Evolutionary conservation across 92 coral and sea anemone genomes (phyloP).

Genomic region (Palythoa grandiflora): DNA sequence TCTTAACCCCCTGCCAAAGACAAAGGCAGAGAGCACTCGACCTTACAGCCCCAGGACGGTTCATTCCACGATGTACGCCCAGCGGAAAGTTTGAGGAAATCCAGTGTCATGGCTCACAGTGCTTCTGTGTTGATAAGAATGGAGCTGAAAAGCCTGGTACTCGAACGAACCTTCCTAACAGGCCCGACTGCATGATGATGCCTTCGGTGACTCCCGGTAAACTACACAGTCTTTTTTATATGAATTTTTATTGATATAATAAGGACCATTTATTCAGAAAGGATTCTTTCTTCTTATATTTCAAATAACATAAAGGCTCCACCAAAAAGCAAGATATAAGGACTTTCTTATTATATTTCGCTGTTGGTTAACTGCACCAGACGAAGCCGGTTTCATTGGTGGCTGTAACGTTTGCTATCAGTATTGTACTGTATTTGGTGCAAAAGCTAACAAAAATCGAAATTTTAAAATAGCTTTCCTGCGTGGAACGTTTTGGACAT

Average conservation of each 20-base stretch:
- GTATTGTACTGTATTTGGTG: too few relatives aligned
- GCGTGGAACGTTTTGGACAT: too few relatives aligned
- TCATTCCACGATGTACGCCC: slow-evolving; percentile 82
- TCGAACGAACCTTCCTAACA: slow-evolving; percentile 68
- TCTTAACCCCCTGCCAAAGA: slow-evolving; percentile 77
- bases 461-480: too few relatives aligned
- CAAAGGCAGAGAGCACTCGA: slow-evolving; percentile 72
- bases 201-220: slow-evolving; percentile 47
- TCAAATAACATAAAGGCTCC: too few relatives aligned
- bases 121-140: slow-evolving; percentile 87
- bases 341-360: too few relatives aligned
- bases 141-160: slow-evolving; percentile 90
- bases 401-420: neutral
- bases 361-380: too few relatives aligned
- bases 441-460: too few relatives aligned
- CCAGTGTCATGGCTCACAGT: slow-evolving; percentile 87
- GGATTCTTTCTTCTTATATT: too few relatives aligned
- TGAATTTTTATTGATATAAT: too few relatives aligned
- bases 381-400: neutral
- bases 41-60: slow-evolving; percentile 67
- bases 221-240: neutral
- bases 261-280: too few relatives aligned
- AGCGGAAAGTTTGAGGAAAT: slow-evolving; percentile 81
- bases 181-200: slow-evolving; percentile 75
- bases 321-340: too few relatives aligned